Conservation (phyloP, 2,113 vertebrate species). For the Lophochroa leadbeateri region DNA sequence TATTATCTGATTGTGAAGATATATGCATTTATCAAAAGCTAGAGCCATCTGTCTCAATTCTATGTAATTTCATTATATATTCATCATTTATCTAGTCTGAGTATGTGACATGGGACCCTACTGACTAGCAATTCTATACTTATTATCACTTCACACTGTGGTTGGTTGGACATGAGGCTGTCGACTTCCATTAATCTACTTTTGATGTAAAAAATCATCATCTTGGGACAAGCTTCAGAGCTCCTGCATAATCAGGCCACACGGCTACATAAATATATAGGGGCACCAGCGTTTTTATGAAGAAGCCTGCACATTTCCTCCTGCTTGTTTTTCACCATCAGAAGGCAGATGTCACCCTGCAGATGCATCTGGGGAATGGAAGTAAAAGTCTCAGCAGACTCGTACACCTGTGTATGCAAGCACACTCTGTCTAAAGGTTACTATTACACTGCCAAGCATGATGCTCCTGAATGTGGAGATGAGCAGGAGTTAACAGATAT, state of each 20-base stretch:
- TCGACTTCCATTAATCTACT: slow-evolving; percentile 69
- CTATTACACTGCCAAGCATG: neutral
- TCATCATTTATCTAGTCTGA: slow-evolving; percentile 74
- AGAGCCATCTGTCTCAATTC: slow-evolving; percentile 78
- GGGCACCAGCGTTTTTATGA: neutral
- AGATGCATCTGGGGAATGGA: neutral
- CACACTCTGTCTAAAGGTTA: neutral
- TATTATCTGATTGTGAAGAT: slow-evolving; percentile 78
- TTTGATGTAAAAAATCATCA: slow-evolving; percentile 69
- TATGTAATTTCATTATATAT: slow-evolving; percentile 76
- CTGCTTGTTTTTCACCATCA: neutral
- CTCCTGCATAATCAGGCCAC: slow-evolving; percentile 32
- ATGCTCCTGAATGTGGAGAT: neutral
- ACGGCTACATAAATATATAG: neutral
- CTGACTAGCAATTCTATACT: slow-evolving; percentile 66
- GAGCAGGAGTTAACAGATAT: neutral
- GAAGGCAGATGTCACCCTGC: neutral
- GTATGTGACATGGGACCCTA: slow-evolving; percentile 68
- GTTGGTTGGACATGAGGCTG: slow-evolving; percentile 64
- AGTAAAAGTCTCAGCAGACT: neutral
- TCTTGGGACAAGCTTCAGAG: slow-evolving; percentile 34
- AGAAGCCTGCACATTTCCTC: neutral
- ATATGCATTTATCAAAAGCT: slow-evolving; percentile 78
- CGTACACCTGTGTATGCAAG: neutral
- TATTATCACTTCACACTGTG: slow-evolving; percentile 70